Conservation (phyloP, 2,113 vertebrate genomes). For the Pterocles orientalis region DNA sequence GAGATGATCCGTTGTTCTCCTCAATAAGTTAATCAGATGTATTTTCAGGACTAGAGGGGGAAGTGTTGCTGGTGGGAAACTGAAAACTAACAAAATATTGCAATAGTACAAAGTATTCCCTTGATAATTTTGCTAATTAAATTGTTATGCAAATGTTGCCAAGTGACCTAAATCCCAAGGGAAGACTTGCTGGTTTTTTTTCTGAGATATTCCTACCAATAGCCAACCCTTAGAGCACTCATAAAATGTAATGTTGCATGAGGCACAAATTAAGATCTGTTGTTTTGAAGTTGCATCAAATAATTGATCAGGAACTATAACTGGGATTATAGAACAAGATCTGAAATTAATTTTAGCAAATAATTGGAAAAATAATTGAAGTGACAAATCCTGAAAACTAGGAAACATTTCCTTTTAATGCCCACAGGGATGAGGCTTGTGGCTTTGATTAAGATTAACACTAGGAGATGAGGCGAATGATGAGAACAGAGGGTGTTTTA, state of each 20-base stretch:
- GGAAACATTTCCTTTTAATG: conserved; percentile 69
- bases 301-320: conserved; percentile 78
- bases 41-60: neutral
- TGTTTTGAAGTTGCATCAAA: conserved; percentile 77
- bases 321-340: conserved; percentile 75
- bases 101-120: neutral
- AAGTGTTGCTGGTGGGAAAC: neutral
- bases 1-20: neutral
- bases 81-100: conserved; percentile 23
- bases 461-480: neutral
- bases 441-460: conserved; percentile 70
- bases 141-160: conserved; percentile 53
- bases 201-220: conserved; percentile 33
- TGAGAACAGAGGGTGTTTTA: neutral
- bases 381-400: conserved; percentile 68
- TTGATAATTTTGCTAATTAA: conserved; percentile 69
- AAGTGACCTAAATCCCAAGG: neutral
- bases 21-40: neutral
- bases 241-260: neutral
- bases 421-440: conserved; percentile 43
- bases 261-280: conserved; percentile 49
- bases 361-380: conserved; percentile 80
- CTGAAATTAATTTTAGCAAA: conserved; percentile 74
- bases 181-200: conserved; percentile 41
- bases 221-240: neutral